Evolutionary conservation across 2,113 vertebrate species (phyloP), one percentile per base, ranked within the genome.

Genomic region (Mesocricetus auratus): DNA sequence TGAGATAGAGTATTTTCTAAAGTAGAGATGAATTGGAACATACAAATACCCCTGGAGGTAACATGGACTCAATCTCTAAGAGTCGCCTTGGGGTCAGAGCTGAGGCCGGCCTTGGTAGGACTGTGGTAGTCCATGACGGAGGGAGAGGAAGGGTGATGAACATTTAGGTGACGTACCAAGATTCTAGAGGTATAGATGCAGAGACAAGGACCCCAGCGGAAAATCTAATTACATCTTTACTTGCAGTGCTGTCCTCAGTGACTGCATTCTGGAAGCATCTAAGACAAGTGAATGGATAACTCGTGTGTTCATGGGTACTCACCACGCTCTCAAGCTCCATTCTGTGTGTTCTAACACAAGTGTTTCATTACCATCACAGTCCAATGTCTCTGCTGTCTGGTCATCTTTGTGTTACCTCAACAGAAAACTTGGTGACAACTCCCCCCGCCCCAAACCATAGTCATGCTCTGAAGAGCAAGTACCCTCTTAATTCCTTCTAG

Each of bases 91-190:
- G 16, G 11, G 19, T 90, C 33, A 31, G 62, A 69, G 64, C 5
- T 9, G 15, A 73, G 71, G 71, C 33, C 58, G 36, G 13, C 17
- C 42, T 39, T 50, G 12, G 8, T 11, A 22, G n/a, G 66, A 56
- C 0, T 22, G 3, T 1, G 12, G 16, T 13, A 13, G 7, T 83
- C 29, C 11, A 4, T 19, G 64, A 16, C 6, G 7, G 19, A 31
- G 17, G 85, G 17, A 68, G 21, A 11, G 10, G 10, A 2, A 50
- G 86, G 73, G 19, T 10, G 58, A 45, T 1, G 26, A 64, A 53
- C n/a, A 39, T 12, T 39, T 47, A 29, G 56, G 77, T 10, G 1
- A 4, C 64, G 13, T 10, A 33, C 22, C 3, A 0, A 83, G 33
- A 26, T 69, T 82, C n/a, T 58, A 71, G 78, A 9, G 17, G 53